phyloP scores from a whole-genome alignment of 2,797 vertebrate species.

The Melanotaenia maccullochi region DNA sequence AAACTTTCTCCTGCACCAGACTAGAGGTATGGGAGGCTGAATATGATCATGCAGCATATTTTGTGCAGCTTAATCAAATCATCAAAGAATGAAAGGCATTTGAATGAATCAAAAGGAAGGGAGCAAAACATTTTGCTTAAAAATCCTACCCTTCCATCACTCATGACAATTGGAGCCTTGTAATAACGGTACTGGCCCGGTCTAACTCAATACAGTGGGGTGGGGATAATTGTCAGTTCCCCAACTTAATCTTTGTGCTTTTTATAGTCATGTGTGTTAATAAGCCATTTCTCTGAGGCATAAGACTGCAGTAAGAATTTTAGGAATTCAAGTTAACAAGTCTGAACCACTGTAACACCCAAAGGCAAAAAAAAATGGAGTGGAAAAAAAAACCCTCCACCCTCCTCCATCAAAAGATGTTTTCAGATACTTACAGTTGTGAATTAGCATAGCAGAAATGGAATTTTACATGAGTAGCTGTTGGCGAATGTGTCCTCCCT shows the following conservation, averaged over 20 bases:
- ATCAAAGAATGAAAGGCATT: constrained; percentile 1
- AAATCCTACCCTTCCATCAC: neutral
- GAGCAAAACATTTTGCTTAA: neutral
- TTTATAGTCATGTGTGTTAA: constrained; percentile 73
- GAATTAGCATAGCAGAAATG: constrained; percentile 30
- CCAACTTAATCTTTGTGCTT: constrained; percentile 59
- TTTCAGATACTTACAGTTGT: constrained; percentile 29
- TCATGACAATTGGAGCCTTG: constrained; percentile 31
- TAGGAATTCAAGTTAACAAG: constrained; percentile 79
- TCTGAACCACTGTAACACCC: constrained; percentile 76
- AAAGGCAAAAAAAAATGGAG: constrained; percentile 49
- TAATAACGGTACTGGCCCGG: constrained; percentile 19
- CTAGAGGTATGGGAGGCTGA: constrained; percentile 14
- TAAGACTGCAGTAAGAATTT: constrained; percentile 76
- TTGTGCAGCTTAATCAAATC: constrained; percentile 2
- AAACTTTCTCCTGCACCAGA: constrained; percentile 36
- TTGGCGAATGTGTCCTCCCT: neutral
- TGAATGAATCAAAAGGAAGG: neutral
- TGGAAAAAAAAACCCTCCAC: neutral
- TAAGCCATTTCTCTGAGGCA: constrained; percentile 75
- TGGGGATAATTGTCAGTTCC: constrained; percentile 33
- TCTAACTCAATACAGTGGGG: constrained; percentile 22
- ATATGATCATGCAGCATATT: constrained; percentile 19
- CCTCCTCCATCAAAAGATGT: constrained; percentile 1
- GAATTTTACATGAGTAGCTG: neutral